Evolutionary conservation across 2,113 vertebrate genomes (phyloP), one percentile per base, ranked within the genome.

Genomic region (Ceuthmochares aereus): DNA sequence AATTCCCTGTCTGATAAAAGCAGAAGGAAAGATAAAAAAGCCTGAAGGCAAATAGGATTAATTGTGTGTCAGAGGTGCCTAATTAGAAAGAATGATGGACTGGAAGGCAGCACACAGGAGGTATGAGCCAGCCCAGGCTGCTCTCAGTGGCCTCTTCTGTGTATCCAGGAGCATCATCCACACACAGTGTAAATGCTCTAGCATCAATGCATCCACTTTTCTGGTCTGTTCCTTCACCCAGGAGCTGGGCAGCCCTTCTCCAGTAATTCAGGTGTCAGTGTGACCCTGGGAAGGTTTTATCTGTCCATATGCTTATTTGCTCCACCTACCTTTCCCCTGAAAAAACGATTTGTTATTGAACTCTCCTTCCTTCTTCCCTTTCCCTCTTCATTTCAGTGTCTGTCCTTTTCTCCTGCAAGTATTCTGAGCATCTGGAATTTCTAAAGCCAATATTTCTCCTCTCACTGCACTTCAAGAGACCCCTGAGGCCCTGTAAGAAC

Each of bases 71-170:
- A 97, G 95, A 97, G 95, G 96, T 96, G 96, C 87, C 96, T 97
- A 97, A 97, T 97, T 97, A 97, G 96, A 96, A 97, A 97, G 96
- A 96, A 92, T 95, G 96, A 97, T 97, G 96, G 95, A 90, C 92
- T 95, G 93, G 84, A 90, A 96, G 73, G 91, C 93, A 95, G 47
- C 69, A 37, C 70, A 78, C 95, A 88, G 84, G 93, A 95, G 92
- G 86, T 77, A 58, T 0, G 9, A 94, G 84, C 68, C 91, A 89
- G 84, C 56, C 81, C 42, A 30, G 14, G 34, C 80, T 81, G 94
- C 49, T 96, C 70, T 20, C 59, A 40, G 76, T 1, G 18, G 86
- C 66, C 62, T 72, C 42, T 40, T 36, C 88, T 87, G 27, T 34
- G 30, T 11, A 73, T 87, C 47, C 75, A 68, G 78, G 43, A 81